A percentile compares a stretch with the other conserved stretches of the same genome.
Conservation (phyloP, 2,797 vertebrate species). For the Tokudaia muenninki region DNA sequence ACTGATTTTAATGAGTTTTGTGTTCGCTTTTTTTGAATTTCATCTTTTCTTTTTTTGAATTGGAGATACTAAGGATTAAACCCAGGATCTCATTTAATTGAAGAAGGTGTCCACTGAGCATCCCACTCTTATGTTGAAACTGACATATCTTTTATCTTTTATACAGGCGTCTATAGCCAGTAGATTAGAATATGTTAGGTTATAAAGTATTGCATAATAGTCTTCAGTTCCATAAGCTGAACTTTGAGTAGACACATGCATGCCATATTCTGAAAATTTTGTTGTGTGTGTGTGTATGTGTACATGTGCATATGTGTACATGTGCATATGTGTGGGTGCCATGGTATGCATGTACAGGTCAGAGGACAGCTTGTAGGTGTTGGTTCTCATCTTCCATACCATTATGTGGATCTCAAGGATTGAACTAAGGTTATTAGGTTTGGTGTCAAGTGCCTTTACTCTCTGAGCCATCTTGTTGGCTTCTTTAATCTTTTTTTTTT, state of each 20-base stretch:
- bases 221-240: constrained; percentile 6
- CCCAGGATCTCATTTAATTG: background rate
- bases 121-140: background rate
- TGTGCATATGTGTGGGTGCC: background rate
- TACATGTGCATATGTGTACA: background rate
- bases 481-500: background rate
- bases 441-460: background rate
- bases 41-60: background rate
- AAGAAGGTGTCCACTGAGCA: background rate
- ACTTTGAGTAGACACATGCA: constrained; percentile 13
- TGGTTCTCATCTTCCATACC: background rate
- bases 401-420: background rate
- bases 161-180: background rate
- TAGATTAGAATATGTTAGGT: constrained; percentile 55
- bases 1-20: constrained; percentile 48
- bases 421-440: background rate
- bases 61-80: background rate
- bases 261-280: constrained; percentile 46
- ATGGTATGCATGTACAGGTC: background rate
- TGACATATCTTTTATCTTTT: constrained; percentile 13
- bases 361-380: background rate
- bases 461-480: background rate
- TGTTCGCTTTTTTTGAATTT: background rate
- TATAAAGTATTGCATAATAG: background rate
- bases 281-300: background rate